These are phyloP conservation scores for Capitella teleta DNA, from an alignment of 1,140 invertebrate genomes.

Conservation along the genomic window DNA sequence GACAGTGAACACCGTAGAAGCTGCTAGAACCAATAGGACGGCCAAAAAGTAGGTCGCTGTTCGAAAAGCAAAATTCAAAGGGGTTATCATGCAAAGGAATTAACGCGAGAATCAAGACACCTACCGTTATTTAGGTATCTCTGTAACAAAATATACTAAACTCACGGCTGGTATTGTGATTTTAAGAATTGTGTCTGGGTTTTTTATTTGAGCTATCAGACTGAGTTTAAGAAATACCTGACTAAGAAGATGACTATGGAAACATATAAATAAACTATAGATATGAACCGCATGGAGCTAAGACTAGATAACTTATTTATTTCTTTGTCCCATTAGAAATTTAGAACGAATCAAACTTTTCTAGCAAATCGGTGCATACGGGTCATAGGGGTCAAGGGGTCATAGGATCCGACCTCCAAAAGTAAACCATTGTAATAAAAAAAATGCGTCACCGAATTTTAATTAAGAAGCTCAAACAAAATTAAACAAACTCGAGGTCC, in stretches of 20 bases:
- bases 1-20: neutral
- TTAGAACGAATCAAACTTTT: too few relatives aligned
- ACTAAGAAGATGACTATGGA: too few relatives aligned
- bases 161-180: neutral
- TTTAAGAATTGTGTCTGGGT: neutral
- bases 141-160: neutral
- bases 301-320: too few relatives aligned
- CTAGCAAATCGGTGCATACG: neutral
- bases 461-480: neutral
- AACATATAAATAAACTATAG: too few relatives aligned
- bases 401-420: neutral
- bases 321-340: too few relatives aligned
- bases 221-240: too few relatives aligned
- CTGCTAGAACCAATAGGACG: neutral
- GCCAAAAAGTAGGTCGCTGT: slow-evolving; percentile 2
- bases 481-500: neutral
- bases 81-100: neutral
- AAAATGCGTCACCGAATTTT: neutral
- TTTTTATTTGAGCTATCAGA: too few relatives aligned
- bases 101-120: neutral
- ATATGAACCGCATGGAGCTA: too few relatives aligned
- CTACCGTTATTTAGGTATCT: neutral
- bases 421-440: neutral
- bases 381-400: neutral
- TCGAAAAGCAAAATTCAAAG: neutral